Conservation (phyloP, 2,888 invertebrate species). For the Cataglyphis livida region DNA sequence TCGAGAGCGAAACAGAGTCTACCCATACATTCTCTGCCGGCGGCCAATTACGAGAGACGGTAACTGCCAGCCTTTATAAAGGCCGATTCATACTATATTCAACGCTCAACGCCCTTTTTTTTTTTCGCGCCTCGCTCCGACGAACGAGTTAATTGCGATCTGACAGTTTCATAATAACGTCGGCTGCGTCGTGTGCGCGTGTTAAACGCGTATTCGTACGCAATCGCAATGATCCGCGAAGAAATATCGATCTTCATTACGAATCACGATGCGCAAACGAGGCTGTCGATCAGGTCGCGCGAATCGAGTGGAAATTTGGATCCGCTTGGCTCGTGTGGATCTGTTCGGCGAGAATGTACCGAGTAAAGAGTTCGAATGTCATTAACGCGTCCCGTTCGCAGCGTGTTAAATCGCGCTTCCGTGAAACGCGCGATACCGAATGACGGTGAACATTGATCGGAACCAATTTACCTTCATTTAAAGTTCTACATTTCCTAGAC, state of each 20-base stretch:
- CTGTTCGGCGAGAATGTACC: slow-evolving; percentile 33
- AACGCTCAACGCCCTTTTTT: slow-evolving; percentile 54
- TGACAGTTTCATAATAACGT: slow-evolving; percentile 61
- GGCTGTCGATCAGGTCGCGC: neutral
- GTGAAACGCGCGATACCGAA: slow-evolving; percentile 20
- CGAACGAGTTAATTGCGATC: slow-evolving; percentile 69
- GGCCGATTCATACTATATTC: slow-evolving; percentile 53
- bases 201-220: neutral
- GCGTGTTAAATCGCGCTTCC: slow-evolving; percentile 19
- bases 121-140: slow-evolving; percentile 39
- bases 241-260: slow-evolving; percentile 17
- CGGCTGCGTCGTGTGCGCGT: slow-evolving; percentile 7
- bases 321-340: slow-evolving; percentile 29
- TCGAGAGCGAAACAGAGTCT: slow-evolving; percentile 60
- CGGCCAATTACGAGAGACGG: slow-evolving; percentile 65
- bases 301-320: slow-evolving; percentile 61
- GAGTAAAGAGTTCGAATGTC: slow-evolving; percentile 62
- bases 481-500: slow-evolving; percentile 30
- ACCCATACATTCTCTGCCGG: slow-evolving; percentile 21
- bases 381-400: slow-evolving; percentile 52
- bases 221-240: slow-evolving; percentile 5
- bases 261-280: neutral
- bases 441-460: neutral
- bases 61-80: slow-evolving; percentile 70
- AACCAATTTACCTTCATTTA: slow-evolving; percentile 21